A percentile compares a stretch with the other conserved stretches of the same genome.
Evolutionary conservation across 2,797 vertebrate species (phyloP).

Genomic region (Sarcoramphus papa): DNA sequence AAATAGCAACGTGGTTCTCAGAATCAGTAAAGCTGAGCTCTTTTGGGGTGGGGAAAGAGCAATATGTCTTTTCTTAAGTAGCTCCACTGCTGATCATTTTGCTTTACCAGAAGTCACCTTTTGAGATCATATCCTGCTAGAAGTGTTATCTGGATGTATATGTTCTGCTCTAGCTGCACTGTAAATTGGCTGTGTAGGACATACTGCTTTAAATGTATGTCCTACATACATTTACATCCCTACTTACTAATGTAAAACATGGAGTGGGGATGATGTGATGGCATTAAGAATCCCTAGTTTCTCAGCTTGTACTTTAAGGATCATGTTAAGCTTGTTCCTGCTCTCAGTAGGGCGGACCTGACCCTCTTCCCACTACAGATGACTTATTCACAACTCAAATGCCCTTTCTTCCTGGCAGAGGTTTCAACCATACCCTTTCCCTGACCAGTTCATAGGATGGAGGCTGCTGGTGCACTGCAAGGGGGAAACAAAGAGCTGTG

Average conservation of each 20-base stretch:
- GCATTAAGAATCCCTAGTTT: background rate
- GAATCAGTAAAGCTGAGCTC: background rate
- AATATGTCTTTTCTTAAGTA: background rate
- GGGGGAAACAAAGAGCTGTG: rapidly evolving
- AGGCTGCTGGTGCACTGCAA: background rate
- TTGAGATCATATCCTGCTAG: background rate
- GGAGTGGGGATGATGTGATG: background rate
- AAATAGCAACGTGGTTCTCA: background rate
- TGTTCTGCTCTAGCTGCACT: background rate
- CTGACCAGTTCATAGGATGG: rapidly evolving
- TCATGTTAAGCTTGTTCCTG: background rate
- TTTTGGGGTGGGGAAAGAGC: background rate
- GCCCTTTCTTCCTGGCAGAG: background rate
- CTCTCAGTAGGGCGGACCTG: background rate
- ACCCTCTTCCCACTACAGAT: background rate
- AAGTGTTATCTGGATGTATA: background rate
- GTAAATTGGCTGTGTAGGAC: background rate
- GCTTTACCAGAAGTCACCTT: background rate
- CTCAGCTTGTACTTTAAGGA: background rate
- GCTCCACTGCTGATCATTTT: background rate
- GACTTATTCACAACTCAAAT: background rate
- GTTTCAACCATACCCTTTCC: background rate
- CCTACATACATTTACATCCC: too few species aligned
- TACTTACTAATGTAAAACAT: background rate
- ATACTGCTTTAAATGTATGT: background rate